Conservation (phyloP, 2,797 vertebrate genomes). For the Falco concolor region DNA sequence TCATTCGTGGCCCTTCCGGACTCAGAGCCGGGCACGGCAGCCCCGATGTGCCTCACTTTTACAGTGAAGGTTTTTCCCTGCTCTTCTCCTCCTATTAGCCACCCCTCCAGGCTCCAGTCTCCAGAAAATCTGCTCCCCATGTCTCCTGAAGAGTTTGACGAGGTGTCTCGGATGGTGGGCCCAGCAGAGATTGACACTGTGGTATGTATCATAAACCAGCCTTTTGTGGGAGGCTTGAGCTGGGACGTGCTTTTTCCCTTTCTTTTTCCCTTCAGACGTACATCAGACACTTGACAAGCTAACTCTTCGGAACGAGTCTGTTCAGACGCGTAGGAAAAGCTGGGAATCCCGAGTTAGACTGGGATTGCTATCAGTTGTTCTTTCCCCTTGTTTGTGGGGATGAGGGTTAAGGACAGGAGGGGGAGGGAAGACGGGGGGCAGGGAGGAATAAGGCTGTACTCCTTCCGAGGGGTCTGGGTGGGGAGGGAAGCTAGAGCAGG, state of each 20-base stretch:
- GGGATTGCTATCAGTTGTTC: not conserved
- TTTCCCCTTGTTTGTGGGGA: not conserved
- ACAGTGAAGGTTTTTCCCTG: not conserved
- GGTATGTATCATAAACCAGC: constrained; percentile 67
- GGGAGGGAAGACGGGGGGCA: no score
- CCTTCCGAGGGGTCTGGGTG: not conserved
- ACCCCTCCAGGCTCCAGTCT: constrained; percentile 77
- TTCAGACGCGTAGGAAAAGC: not conserved
- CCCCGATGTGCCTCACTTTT: not conserved
- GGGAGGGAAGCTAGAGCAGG: not conserved
- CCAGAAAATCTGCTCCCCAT: constrained; percentile 85
- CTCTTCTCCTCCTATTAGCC: constrained; percentile 55
- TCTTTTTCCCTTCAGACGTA: fast-evolving
- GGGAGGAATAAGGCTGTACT: not conserved
- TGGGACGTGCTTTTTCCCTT: not conserved
- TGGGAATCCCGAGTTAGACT: not conserved
- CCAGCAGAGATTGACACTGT: constrained; percentile 79
- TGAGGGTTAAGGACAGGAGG: not conserved
- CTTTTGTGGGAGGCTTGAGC: fast-evolving
- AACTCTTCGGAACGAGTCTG: fast-evolving
- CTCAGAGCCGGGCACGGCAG: not conserved
- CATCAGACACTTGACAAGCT: not conserved
- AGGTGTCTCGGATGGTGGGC: constrained; percentile 76
- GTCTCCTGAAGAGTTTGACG: constrained; percentile 87
- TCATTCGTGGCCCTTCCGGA: not conserved